A percentile compares a stretch with the other conserved stretches of the same genome.
Conservation (phyloP, 2,797 vertebrate species). For the Cetoscarus ocellatus region DNA sequence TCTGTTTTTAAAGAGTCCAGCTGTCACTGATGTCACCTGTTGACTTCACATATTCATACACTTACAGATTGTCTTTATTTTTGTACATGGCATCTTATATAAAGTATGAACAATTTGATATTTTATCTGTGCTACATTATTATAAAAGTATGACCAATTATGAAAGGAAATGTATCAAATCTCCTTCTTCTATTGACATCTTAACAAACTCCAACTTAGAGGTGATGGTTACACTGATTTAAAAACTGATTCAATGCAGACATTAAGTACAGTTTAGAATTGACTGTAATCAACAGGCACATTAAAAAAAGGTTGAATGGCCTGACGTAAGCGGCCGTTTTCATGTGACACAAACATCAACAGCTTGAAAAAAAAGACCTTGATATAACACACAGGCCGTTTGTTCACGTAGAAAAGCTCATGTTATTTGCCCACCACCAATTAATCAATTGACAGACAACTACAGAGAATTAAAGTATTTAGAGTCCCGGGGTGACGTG, state of each 20-base stretch:
- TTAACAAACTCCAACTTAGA: not conserved
- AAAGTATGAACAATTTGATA: not conserved
- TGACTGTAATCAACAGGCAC: not conserved
- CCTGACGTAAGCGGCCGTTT: constrained; percentile 47
- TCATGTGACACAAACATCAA: constrained; percentile 38
- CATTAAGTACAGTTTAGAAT: constrained; percentile 7
- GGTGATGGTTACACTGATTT: constrained; percentile 11
- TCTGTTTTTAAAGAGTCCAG: constrained; percentile 44
- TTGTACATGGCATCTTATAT: constrained; percentile 1
- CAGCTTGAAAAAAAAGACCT: constrained; percentile 23
- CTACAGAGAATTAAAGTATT: constrained; percentile 71
- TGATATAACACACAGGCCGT: constrained; percentile 27
- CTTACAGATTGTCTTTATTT: constrained; percentile 8
- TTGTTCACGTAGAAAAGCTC: constrained; percentile 45
- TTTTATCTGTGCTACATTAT: constrained; percentile 11
- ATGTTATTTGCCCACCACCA: constrained; percentile 73
- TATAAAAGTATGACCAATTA: constrained; percentile 6
- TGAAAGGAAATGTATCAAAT: not conserved
- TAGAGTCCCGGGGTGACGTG: constrained; percentile 66
- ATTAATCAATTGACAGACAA: constrained; percentile 79
- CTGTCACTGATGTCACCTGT: constrained; percentile 22
- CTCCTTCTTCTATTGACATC: constrained; percentile 2
- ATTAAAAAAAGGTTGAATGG: constrained; percentile 19
- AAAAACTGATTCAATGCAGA: not conserved
- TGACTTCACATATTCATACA: constrained; percentile 4